Evolutionary conservation across 2,888 invertebrate genomes (phyloP), one percentile per base, ranked within the genome.

Genomic region (Keiferia lycopersicella): DNA sequence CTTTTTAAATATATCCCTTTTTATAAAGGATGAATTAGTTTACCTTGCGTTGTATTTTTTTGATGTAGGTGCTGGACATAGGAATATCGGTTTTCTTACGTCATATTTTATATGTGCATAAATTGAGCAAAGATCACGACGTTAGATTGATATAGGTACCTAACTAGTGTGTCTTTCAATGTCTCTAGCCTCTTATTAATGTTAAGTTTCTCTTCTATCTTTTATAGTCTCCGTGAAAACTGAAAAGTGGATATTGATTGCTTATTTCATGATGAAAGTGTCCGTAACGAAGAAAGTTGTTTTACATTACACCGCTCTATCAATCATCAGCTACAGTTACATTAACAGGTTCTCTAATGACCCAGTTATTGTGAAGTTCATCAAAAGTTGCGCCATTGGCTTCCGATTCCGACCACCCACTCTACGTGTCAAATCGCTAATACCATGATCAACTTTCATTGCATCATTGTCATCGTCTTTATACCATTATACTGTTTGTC

Each of bases 371-470:
- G 80, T 75, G 73, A 79, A 74, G 76, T 73, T 79, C 80, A 80
- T 80, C 73, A 77, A 73, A 78, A 83, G 76, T 84, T 84, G 80
- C 81, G 78, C 78, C 81, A 83, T 76, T 56, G 75, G 79, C 80
- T 79, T 78, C 51, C 48, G 48, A 34, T 41, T 79, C 82, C 67
- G 74, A 70, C 86, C 85, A 84, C 87, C 87, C 86, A 87, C 87
- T 79, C 82, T 80, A 88, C 89, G 88, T 90, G 89, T 88, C 86
- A 86, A 86, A 86, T 84, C 81, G 86, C 83, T 86, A 84, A 86
- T 83, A 82, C 81, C 81, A 84, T 87, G 88, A 91, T 89, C 88
- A 87, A 84, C 87, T 88, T 88, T 89, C 85, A 73, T 91, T 89
- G 84, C 89, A 86, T 89, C 87, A 89, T 72, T 71, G 73, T 74